These are phyloP conservation scores for Gonatopus flavifemur DNA, from an alignment of 1,140 invertebrate species.

Conservation along the genomic window DNA sequence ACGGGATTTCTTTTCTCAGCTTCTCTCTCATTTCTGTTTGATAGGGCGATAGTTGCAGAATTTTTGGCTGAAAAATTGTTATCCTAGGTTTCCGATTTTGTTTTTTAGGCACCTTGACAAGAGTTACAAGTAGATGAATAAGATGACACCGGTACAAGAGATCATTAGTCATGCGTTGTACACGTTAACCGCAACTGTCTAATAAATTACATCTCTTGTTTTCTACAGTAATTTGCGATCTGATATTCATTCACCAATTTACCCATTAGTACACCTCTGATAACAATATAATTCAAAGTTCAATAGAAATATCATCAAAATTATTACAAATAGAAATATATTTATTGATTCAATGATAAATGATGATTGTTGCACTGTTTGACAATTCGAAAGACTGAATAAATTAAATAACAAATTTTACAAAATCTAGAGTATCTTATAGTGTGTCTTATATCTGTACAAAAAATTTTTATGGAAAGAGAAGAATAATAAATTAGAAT, in stretches of 20 bases:
- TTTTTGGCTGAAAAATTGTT: not conserved
- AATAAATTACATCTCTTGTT: not conserved
- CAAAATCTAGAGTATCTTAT: too few relatives aligned
- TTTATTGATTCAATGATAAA: too few relatives aligned
- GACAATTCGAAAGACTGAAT: constrained; percentile 26
- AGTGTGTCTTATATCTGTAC: too few relatives aligned
- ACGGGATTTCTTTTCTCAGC: too few relatives aligned
- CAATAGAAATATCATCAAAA: not conserved
- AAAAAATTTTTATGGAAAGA: too few relatives aligned
- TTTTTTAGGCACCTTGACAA: constrained; percentile 1
- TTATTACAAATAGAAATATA: constrained; percentile 37
- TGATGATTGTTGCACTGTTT: constrained; percentile 17
- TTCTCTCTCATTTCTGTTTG: too few relatives aligned
- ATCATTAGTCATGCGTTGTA: constrained; percentile 4
- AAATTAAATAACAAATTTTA: constrained; percentile 1
- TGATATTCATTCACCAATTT: constrained; percentile 2
- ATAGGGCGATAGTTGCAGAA: not conserved
- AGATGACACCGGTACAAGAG: not conserved
- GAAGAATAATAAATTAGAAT: not conserved
- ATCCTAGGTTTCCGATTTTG: too few relatives aligned
- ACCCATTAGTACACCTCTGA: too few relatives aligned
- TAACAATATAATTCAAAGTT: not conserved
- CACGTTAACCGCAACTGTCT: not conserved
- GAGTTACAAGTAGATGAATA: not conserved
- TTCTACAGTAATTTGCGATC: too few relatives aligned